Evolutionary conservation across 2,888 invertebrate species (phyloP).

Genomic region (Caenorhabditis sp.): DNA sequence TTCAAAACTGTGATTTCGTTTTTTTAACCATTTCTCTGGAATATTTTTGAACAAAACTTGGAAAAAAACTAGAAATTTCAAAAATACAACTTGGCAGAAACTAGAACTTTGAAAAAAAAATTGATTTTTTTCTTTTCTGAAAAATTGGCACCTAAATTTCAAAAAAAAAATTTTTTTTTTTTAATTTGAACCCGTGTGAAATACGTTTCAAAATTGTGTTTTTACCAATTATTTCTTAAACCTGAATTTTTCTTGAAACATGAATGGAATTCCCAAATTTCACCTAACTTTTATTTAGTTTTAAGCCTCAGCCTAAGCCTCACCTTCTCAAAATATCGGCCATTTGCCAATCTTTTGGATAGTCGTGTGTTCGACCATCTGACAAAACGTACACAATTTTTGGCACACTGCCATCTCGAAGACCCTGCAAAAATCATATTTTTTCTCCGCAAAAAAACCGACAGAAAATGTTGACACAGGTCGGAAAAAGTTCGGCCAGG

Average conservation of each 20-base stretch:
- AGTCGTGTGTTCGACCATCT: constrained; percentile 70
- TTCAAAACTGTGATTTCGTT: no score
- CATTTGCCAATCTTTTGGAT: constrained; percentile 65
- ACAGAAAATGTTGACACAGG: no score
- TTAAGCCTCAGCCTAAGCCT: no score
- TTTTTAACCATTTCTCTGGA: no score
- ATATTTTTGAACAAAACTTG: no score
- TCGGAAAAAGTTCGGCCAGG: no score
- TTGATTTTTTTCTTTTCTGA: constrained; percentile 1
- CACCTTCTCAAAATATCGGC: constrained; percentile 54
- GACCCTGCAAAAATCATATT: constrained; percentile 54
- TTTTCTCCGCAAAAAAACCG: background rate
- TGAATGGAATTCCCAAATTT: background rate
- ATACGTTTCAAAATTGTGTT: no score
- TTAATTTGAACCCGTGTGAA: background rate
- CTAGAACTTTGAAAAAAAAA: background rate
- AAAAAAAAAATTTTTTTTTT: background rate
- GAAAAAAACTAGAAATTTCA: no score
- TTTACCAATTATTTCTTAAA: no score
- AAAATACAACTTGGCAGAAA: no score
- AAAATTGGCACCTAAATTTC: background rate
- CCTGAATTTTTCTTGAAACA: background rate
- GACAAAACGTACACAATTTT: constrained; percentile 69
- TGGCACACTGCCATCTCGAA: constrained; percentile 63
- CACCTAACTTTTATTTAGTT: no score